These are phyloP conservation scores for Paradoxurus hermaphroditus DNA, from an alignment of 2,113 vertebrate species.

Conservation along the genomic window DNA sequence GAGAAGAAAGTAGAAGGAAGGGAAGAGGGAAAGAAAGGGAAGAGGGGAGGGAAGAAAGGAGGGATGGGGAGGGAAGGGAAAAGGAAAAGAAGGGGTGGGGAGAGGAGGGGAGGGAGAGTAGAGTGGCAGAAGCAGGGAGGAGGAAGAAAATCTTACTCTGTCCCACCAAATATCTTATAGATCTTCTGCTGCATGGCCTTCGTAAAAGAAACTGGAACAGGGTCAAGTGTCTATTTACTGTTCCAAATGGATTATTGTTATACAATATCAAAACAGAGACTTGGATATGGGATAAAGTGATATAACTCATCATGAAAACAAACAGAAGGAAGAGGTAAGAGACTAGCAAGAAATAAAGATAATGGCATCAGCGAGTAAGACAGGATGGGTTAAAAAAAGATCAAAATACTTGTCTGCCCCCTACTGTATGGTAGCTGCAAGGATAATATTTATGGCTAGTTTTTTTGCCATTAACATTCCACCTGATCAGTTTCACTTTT, in stretches of 20 bases:
- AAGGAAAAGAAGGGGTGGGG: conserved; percentile 53
- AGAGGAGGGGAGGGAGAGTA: conserved; percentile 78
- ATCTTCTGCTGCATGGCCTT: conserved; percentile 93
- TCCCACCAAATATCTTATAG: conserved; percentile 81
- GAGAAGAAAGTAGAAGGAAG: conserved; percentile 69
- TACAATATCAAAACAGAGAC: conserved; percentile 2
- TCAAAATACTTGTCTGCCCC: conserved; percentile 73
- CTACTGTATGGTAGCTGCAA: conserved; percentile 80
- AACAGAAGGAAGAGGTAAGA: conserved; percentile 65
- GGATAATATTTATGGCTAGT: conserved; percentile 87
- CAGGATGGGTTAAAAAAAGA: conserved; percentile 55
- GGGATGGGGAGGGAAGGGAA: conserved; percentile 64
- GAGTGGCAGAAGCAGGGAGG: conserved; percentile 75
- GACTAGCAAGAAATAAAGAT: conserved; percentile 85
- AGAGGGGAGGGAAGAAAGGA: conserved; percentile 69
- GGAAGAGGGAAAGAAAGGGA: conserved; percentile 79
- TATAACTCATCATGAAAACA: conserved; percentile 52
- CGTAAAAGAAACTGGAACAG: conserved; percentile 45
- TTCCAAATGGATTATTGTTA: conserved; percentile 33
- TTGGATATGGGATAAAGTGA: conserved; percentile 34
- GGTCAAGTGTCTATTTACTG: background rate
- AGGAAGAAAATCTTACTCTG: conserved; percentile 91
- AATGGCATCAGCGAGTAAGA: conserved; percentile 67
- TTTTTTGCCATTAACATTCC: conserved; percentile 81
- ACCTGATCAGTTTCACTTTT: conserved; percentile 80